Evolutionary conservation across 2,797 vertebrate genomes (phyloP).

Genomic region (Ambastaia sidthimunki): DNA sequence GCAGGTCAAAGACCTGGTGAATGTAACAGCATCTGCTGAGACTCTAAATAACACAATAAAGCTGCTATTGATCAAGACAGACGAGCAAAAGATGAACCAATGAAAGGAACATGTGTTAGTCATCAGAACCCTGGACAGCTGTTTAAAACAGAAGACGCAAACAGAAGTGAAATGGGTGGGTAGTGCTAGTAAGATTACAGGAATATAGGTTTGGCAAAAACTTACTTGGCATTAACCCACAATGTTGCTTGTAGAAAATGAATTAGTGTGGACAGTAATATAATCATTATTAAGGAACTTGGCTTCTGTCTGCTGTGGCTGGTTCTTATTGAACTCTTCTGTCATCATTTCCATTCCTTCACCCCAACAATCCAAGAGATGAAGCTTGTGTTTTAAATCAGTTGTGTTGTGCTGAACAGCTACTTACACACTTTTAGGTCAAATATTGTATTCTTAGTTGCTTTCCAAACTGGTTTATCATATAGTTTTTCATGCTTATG

Average conservation of each 20-base stretch:
- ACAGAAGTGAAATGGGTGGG: conserved; percentile 21
- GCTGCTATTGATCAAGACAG: background rate
- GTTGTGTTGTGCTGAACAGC: background rate
- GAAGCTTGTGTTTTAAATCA: conserved; percentile 14
- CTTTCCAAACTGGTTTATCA: background rate
- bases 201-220: conserved; percentile 24
- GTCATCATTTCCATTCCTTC: conserved; percentile 42
- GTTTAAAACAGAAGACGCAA: background rate
- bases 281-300: conserved; percentile 29
- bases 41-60: background rate
- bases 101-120: conserved; percentile 11
- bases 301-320: conserved; percentile 38
- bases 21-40: background rate
- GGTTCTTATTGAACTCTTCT: conserved; percentile 33
- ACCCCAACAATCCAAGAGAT: conserved; percentile 2
- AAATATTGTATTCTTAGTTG: background rate
- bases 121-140: conserved; percentile 6
- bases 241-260: conserved; percentile 35
- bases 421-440: background rate
- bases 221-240: conserved; percentile 18
- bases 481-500: too few relatives aligned
- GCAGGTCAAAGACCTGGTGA: background rate
- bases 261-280: conserved; percentile 40
- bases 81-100: background rate
- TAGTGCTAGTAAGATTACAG: background rate